Evolutionary conservation across 2,113 vertebrate species (phyloP), one percentile per base, ranked within the genome.

Genomic region (Corydoras maculifer): DNA sequence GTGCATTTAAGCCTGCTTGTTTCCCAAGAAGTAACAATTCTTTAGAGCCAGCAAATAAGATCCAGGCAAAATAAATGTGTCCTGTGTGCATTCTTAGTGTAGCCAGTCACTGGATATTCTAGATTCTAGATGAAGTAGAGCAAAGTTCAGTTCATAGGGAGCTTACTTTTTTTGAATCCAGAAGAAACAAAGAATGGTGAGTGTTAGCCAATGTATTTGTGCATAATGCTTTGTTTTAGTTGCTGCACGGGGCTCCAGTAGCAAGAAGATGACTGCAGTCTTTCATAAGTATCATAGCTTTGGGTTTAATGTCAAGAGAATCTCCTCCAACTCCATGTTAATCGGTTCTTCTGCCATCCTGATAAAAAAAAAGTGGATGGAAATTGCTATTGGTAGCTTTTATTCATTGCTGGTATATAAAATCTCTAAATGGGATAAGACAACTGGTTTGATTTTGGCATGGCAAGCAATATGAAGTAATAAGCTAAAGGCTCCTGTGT

Each of bases 261-360:
- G 63, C 68, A 31, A 50, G 65, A 68, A 58, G 53, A 54, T 14
- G 53, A 29, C 58, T 61, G 48, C 58, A 58, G 55, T 73, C 71
- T 70, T 69, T 69, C 51, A 49, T 9, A 67, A 60, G n/a, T 58
- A 64, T 50, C 72, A 66, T 77, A 73, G 68, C 48, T 72, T 14
- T 66, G 10, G 49, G 72, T 32, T 61, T 13, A 61, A n/a, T 59
- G 68, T 62, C 29, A 58, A 50, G 11, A 78, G 57, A 50, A 75
- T 25, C 13, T 63, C 72, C 2, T 74, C 77, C 68, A 78, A 48
- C 12, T 78, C 77, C 77, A 78, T 78, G 30, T 72, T 65, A 59
- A 10, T 48, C 25, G 58, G 9, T 9, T 63, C 13, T 29, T 68
- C 59, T 68, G 9, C 2, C 55, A 25, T 65, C 59, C 73, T 78